A percentile compares a stretch with the other conserved stretches of the same genome.
phyloP scores from a whole-genome alignment of 2,113 vertebrate genomes.

The Dinomys branickii region DNA sequence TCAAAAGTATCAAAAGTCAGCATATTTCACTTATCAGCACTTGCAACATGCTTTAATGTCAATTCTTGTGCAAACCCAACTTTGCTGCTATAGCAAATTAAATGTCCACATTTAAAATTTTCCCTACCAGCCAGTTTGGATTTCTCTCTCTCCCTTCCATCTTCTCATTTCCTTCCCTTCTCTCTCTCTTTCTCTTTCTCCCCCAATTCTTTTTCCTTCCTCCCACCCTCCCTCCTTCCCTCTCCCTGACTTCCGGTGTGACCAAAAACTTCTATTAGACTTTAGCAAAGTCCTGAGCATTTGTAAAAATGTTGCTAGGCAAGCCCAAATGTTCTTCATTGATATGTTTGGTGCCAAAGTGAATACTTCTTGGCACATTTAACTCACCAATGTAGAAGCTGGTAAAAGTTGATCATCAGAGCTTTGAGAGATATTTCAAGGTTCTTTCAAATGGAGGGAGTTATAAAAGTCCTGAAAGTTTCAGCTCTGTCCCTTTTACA shows the following conservation, averaged over 20 bases:
- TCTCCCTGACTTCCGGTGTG: neutral
- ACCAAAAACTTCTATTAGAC: neutral
- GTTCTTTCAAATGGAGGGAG: neutral
- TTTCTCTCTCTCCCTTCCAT: neutral
- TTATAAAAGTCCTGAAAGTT: neutral
- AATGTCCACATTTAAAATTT: constrained; percentile 14
- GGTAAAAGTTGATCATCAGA: neutral
- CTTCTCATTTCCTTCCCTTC: neutral
- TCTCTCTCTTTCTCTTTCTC: neutral
- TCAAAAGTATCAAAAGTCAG: constrained; percentile 45
- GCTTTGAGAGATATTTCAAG: neutral
- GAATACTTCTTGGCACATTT: neutral
- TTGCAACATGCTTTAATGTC: neutral
- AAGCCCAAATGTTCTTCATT: neutral
- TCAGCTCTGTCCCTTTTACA: constrained; percentile 26
- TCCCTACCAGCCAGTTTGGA: neutral
- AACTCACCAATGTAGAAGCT: neutral
- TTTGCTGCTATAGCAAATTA: neutral
- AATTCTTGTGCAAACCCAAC: neutral
- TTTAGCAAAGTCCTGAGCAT: neutral
- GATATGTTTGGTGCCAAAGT: neutral
- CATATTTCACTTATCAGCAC: constrained; percentile 27
- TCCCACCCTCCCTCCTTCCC: neutral
- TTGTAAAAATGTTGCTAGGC: neutral
- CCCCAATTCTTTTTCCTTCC: too few relatives aligned